These are phyloP conservation scores for Dysmachus trigonus DNA, from an alignment of 2,888 invertebrate species.

Conservation along the genomic window DNA sequence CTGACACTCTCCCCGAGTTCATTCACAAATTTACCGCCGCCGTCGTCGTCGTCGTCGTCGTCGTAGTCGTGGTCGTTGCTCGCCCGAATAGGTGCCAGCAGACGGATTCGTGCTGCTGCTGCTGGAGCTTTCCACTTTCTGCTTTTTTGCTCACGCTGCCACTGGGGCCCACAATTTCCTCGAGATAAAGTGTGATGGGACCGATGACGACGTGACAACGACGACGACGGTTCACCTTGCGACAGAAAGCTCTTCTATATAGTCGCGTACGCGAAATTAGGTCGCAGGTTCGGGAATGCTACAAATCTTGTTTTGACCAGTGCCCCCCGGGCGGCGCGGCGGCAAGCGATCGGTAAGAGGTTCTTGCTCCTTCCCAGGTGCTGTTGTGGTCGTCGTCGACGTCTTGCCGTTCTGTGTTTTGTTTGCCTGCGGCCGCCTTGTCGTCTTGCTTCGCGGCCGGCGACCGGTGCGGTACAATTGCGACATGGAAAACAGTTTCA, in stretches of 20 bases:
- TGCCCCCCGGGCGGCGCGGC: background rate
- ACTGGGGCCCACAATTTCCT: background rate
- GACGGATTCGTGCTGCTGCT: background rate
- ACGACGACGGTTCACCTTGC: background rate
- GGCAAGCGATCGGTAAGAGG: background rate
- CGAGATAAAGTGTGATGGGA: background rate
- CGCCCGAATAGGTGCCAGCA: background rate
- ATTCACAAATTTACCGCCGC: slow-evolving; percentile 25
- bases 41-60: background rate
- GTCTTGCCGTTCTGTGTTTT: background rate
- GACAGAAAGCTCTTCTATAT: background rate
- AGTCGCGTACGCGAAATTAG: background rate
- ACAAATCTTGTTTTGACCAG: slow-evolving; percentile 32
- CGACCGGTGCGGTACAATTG: background rate
- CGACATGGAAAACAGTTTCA: background rate
- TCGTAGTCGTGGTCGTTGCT: background rate
- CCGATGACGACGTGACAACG: background rate
- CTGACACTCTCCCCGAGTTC: slow-evolving; percentile 17
- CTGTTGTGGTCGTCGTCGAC: background rate
- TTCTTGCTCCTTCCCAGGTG: background rate
- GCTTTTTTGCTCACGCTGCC: background rate
- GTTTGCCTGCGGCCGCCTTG: background rate
- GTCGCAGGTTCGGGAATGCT: slow-evolving; percentile 13
- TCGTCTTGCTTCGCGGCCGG: background rate
- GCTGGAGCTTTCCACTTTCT: slow-evolving; percentile 2